Evolutionary conservation across 2,888 invertebrate genomes (phyloP).

Genomic region (Drosophila robusta): DNA sequence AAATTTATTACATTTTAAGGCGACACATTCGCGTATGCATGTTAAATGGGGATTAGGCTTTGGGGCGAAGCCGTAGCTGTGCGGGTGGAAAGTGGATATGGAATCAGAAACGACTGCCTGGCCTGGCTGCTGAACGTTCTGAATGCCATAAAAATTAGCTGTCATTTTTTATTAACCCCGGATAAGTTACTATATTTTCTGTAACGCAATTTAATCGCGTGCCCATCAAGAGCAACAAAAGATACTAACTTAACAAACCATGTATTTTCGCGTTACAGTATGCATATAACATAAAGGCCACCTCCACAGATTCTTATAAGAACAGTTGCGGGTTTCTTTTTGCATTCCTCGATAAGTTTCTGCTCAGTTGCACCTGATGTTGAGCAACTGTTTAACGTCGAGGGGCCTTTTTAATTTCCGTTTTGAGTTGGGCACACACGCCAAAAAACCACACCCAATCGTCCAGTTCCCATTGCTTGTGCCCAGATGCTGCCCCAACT

Average conservation of each 20-base stretch:
- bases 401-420: constrained; percentile 45
- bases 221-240: no score
- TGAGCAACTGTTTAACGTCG: constrained; percentile 2
- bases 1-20: constrained; percentile 75
- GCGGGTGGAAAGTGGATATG: constrained; percentile 3
- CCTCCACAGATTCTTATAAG: not conserved
- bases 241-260: not conserved
- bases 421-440: constrained; percentile 25
- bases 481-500: constrained; percentile 17
- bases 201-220: constrained; percentile 10
- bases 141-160: constrained; percentile 56
- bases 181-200: constrained; percentile 25
- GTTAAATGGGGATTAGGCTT: constrained; percentile 70
- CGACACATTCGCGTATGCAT: constrained; percentile 74
- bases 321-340: no score
- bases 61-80: not conserved
- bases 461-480: constrained; percentile 13
- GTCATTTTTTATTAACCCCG: constrained; percentile 59
- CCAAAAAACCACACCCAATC: constrained; percentile 33
- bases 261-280: no score
- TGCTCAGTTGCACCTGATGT: constrained; percentile 47
- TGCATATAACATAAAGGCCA: no score
- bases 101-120: constrained; percentile 16
- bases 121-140: constrained; percentile 1
- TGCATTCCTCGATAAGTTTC: not conserved